phyloP scores from a whole-genome alignment of 2,113 vertebrate genomes.

The Platanista minor region DNA sequence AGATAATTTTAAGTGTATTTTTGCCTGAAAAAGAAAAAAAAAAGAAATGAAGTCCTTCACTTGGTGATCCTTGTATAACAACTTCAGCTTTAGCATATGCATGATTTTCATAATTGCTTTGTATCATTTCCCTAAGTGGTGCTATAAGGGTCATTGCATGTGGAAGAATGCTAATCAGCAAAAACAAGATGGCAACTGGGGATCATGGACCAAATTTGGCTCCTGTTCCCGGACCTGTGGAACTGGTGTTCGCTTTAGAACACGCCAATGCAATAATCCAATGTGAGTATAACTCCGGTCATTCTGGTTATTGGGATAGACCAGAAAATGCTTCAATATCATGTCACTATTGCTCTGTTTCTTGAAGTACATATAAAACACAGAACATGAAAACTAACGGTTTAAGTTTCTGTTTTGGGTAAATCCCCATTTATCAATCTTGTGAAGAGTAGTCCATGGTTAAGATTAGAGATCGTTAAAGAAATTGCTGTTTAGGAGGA shows the following conservation, averaged over 20 bases:
- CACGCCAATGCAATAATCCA: slow-evolving; percentile 95
- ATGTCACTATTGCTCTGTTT: neutral
- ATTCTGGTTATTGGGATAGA: neutral
- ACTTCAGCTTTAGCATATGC: neutral
- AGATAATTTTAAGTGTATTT: neutral
- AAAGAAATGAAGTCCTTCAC: neutral
- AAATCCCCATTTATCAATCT: neutral
- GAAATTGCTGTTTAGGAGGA: neutral
- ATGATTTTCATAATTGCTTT: neutral
- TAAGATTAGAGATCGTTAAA: neutral
- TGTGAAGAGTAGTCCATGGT: neutral
- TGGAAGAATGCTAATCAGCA: slow-evolving; percentile 95
- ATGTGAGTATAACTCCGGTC: slow-evolving; percentile 79
- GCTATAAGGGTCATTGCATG: slow-evolving; percentile 99
- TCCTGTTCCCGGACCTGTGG: slow-evolving; percentile 95
- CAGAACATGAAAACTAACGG: neutral
- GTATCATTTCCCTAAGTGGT: slow-evolving; percentile 86
- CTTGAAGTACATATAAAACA: neutral
- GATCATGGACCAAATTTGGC: slow-evolving; percentile 93
- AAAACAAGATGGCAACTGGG: slow-evolving; percentile 95
- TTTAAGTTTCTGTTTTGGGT: neutral
- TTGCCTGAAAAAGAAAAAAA: neutral
- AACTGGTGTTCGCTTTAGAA: slow-evolving; percentile 92
- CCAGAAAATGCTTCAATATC: neutral
- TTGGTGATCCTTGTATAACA: neutral